Percentiles rank a stretch among this genome's conserved stretches.
phyloP scores from a whole-genome alignment of 2,888 invertebrate species.

The Perizoma affinitatum region DNA sequence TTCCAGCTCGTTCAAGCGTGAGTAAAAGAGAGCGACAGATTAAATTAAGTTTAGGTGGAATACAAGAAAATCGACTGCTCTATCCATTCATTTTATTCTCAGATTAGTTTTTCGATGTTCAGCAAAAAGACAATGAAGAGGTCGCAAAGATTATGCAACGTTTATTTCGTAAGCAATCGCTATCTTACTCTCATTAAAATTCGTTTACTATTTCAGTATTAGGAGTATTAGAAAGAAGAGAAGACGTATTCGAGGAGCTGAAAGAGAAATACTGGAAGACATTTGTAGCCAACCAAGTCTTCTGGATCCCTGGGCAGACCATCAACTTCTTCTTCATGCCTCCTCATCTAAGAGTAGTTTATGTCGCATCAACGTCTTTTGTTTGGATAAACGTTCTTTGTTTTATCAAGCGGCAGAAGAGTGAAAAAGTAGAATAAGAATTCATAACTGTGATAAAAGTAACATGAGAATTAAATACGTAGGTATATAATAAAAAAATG shows the following conservation, averaged over 20 bases:
- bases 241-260: constrained; percentile 88
- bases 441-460: neutral
- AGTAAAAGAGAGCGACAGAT: no score
- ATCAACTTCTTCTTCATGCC: constrained; percentile 91
- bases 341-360: constrained; percentile 89
- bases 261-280: constrained; percentile 88
- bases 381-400: constrained; percentile 94
- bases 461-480: no score
- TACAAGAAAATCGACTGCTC: no score
- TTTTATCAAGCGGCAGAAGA: constrained; percentile 88
- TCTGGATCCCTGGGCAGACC: constrained; percentile 93
- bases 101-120: no score
- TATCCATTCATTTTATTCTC: no score
- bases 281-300: constrained; percentile 89
- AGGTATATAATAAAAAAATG: no score
- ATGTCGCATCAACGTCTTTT: constrained; percentile 91
- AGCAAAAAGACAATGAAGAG: no score
- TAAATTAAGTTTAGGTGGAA: no score
- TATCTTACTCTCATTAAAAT: no score
- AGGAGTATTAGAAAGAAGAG: constrained; percentile 89
- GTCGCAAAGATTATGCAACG: no score
- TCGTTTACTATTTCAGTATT: constrained; percentile 81
- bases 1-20: no score
- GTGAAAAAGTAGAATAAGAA: constrained; percentile 20
- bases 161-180: no score